These are phyloP conservation scores for Mylabris phalerata DNA, from an alignment of 1,140 invertebrate genomes.

Conservation along the genomic window DNA sequence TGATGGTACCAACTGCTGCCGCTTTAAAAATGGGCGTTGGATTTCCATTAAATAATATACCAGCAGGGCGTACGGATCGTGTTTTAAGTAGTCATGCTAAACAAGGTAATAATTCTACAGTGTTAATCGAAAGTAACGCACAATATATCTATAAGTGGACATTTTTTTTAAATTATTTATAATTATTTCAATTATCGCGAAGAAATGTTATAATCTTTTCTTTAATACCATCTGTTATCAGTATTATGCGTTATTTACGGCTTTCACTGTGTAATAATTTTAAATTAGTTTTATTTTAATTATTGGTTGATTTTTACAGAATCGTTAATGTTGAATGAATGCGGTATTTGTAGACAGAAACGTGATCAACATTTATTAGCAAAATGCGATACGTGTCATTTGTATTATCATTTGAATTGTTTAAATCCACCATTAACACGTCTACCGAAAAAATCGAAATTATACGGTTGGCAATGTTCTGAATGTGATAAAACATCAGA, in stretches of 20 bases:
- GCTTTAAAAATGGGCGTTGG: conserved; percentile 76
- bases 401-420: conserved; percentile 90
- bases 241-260: too few relatives aligned
- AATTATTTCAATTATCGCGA: too few relatives aligned
- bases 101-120: conserved; percentile 33
- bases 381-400: conserved; percentile 89
- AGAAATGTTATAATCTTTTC: too few relatives aligned
- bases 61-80: conserved; percentile 49
- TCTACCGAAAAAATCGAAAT: conserved; percentile 91
- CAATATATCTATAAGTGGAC: too few relatives aligned
- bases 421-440: conserved; percentile 84
- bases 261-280: too few relatives aligned
- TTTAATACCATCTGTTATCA: too few relatives aligned
- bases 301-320: conserved; percentile 18
- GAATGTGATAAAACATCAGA: conserved; percentile 82
- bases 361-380: conserved; percentile 83
- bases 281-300: too few relatives aligned
- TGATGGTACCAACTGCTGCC: conserved; percentile 67
- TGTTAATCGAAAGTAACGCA: too few relatives aligned
- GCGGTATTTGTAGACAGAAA: conserved; percentile 75
- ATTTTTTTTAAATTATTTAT: too few relatives aligned
- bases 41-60: conserved; percentile 63
- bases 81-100: conserved; percentile 51
- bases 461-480: conserved; percentile 90
- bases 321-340: conserved; percentile 51